A percentile compares a stretch with the other conserved stretches of the same genome.
phyloP scores from a whole-genome alignment of 1,140 invertebrate genomes.

The Drosophila paulistorum region DNA sequence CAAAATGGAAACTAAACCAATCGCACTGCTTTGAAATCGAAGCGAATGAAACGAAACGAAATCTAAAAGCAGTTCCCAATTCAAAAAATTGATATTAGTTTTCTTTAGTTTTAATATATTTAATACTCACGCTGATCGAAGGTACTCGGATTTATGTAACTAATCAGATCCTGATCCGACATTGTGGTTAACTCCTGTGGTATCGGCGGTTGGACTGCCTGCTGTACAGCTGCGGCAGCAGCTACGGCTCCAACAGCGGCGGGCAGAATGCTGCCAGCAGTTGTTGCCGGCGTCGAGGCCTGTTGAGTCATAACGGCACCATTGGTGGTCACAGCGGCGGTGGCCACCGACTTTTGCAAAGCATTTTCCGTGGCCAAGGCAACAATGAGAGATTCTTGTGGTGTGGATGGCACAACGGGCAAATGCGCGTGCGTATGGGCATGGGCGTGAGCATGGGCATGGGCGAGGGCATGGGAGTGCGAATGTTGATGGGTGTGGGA shows the following conservation, averaged over 20 bases:
- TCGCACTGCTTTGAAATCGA: too few species aligned
- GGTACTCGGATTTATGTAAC: slow-evolving; percentile 93
- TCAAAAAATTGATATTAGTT: neutral
- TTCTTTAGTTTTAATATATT: neutral
- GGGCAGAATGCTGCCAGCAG: slow-evolving; percentile 60
- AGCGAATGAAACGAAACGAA: too few species aligned
- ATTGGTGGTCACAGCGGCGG: slow-evolving; percentile 79
- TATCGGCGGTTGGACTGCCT: slow-evolving; percentile 84
- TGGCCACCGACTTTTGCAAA: slow-evolving; percentile 75
- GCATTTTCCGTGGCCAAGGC: slow-evolving; percentile 78
- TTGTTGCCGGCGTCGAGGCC: slow-evolving; percentile 58
- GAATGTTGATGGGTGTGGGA: slow-evolving; percentile 24
- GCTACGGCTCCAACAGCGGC: slow-evolving; percentile 63
- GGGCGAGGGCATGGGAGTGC: too few species aligned
- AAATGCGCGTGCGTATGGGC: slow-evolving; percentile 38
- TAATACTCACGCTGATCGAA: slow-evolving; percentile 89
- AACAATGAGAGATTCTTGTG: slow-evolving; percentile 82
- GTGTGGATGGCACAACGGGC: slow-evolving; percentile 69
- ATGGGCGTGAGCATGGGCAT: too few species aligned
- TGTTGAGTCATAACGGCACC: slow-evolving; percentile 78
- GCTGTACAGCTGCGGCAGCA: slow-evolving; percentile 60
- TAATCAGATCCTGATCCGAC: slow-evolving; percentile 92
- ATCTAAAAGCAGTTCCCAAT: too few species aligned
- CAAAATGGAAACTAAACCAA: neutral
- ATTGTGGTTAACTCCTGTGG: slow-evolving; percentile 90